phyloP scores from a whole-genome alignment of 2,888 invertebrate species.

The Argyra leucocephala region DNA sequence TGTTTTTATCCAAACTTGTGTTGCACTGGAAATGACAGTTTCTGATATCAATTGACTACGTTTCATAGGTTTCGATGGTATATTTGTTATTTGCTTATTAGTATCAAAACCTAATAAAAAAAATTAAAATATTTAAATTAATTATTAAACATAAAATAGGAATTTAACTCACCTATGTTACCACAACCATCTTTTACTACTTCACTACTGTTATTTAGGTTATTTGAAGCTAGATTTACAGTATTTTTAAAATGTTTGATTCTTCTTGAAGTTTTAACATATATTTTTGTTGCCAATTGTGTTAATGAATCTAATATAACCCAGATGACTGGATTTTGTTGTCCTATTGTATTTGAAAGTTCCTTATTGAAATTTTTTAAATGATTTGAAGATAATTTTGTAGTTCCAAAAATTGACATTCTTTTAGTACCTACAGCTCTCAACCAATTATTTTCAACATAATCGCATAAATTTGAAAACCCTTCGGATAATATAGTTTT shows the following conservation, averaged over 20 bases:
- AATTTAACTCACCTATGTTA: too few relatives aligned
- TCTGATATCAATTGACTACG: conserved; percentile 25
- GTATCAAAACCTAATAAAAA: neutral
- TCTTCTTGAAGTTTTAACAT: conserved; percentile 23
- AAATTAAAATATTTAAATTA: neutral
- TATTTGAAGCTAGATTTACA: conserved; percentile 5
- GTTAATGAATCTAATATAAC: conserved; percentile 28
- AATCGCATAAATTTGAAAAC: conserved; percentile 25
- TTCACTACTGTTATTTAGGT: conserved; percentile 10
- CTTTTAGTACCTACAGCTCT: conserved; percentile 29
- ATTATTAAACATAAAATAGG: neutral
- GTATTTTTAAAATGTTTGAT: conserved; percentile 20
- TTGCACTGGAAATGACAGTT: conserved; percentile 28
- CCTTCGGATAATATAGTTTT: conserved; percentile 25
- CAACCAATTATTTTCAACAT: conserved; percentile 28
- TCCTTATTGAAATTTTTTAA: conserved; percentile 29
- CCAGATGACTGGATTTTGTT: conserved; percentile 27
- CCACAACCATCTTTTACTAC: neutral
- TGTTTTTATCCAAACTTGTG: conserved; percentile 30
- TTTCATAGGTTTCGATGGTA: conserved; percentile 9
- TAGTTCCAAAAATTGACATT: conserved; percentile 32
- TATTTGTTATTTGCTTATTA: neutral
- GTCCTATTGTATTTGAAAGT: conserved; percentile 23
- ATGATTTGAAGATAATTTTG: conserved; percentile 28
- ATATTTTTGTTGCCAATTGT: conserved; percentile 27